phyloP scores from a whole-genome alignment of 2,888 invertebrate species.

The Caenorhabditis japonica region DNA sequence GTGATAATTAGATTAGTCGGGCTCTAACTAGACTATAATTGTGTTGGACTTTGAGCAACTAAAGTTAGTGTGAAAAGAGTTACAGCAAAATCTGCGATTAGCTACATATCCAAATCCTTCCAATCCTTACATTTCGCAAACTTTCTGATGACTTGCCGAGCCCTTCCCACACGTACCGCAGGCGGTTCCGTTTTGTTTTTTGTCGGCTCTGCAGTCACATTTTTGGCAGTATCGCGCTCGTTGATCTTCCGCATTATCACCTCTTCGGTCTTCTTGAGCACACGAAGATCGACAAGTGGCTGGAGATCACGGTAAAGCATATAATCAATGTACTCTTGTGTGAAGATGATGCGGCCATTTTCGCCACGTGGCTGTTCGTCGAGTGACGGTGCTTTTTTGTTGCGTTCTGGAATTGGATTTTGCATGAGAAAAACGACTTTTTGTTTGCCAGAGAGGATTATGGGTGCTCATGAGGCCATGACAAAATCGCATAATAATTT shows the following conservation, averaged over 20 bases:
- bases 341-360: conserved; percentile 28
- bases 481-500: too few species aligned
- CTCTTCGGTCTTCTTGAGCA: conserved; percentile 6
- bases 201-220: background rate
- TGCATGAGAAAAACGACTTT: background rate
- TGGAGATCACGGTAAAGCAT: conserved; percentile 31
- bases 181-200: background rate
- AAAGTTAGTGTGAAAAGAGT: background rate
- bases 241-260: conserved; percentile 4
- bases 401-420: conserved; percentile 13
- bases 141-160: background rate
- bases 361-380: conserved; percentile 20
- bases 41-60: conserved; percentile 7
- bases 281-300: conserved; percentile 31
- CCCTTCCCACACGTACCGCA: background rate
- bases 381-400: conserved; percentile 10
- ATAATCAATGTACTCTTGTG: conserved; percentile 33
- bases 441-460: too few species aligned
- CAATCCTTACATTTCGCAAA: background rate
- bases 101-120: background rate
- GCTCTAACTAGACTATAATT: too few species aligned
- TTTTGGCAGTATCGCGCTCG: conserved; percentile 6
- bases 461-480: too few species aligned
- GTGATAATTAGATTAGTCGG: conserved; percentile 10
- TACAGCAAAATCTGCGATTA: background rate